Evolutionary conservation across 2,888 invertebrate genomes (phyloP), one percentile per base, ranked within the genome.

Genomic region (Himalopsyche tibetana): DNA sequence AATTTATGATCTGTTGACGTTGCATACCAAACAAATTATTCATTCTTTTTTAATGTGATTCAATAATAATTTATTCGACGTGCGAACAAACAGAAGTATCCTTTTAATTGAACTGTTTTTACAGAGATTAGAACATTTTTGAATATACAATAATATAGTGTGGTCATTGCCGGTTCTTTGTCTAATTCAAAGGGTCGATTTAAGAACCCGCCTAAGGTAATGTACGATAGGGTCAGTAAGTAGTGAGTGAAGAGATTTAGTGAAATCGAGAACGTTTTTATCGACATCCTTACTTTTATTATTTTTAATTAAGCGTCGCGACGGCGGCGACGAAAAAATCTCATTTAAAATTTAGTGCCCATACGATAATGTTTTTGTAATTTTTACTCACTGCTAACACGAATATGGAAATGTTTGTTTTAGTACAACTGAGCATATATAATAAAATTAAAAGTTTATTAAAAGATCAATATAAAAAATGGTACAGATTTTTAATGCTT

Each of bases 221-320:
- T 36, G 36, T 74, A 74, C 74, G 36, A 74, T 74, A 15, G 28
- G 38, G 74, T 74, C 74, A 74, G 38, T 36, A 8, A 15, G 28
- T 38, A 38, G 74, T 74, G 74, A 74, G 74, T 74, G 74, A 74
- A 74, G 74, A 74, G 74, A 74, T 74, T 74, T 74, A 74, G 74
- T 74, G 74, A 74, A 74, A 74, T 36, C 74, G 74, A 36, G 74
- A 74, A 74, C 74, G 19, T 9, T 74, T 74, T 74, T 74, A 74
- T 74, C 80, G 63, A 84, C 84, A 80, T 80, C 84, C 80, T 80
- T 84, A 51, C 84, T 6, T 83, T 83, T 84, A 84, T 84, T 81
- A 69, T 63, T 81, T 84, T 84, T 81, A 84, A 84, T 84, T 84
- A 84, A 38, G 81, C 84, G 55, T 55, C 56, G 40, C 19, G 56